Evolutionary conservation across 2,797 vertebrate genomes (phyloP), one percentile per base, ranked within the genome.

Genomic region (Buphagus erythrorhynchus): DNA sequence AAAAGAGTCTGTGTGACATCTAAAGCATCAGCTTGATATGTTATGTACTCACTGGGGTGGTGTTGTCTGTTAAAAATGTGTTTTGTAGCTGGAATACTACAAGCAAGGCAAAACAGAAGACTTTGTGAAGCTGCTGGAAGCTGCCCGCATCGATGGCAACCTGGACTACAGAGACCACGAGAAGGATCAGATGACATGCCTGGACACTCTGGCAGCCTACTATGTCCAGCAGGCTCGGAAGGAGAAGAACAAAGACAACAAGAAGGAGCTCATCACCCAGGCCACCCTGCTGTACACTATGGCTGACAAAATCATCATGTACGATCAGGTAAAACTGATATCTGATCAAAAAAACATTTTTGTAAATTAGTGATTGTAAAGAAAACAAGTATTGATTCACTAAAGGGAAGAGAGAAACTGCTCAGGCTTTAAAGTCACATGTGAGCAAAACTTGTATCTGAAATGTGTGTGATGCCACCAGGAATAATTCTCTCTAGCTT

Each of bases 301-400:
- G 99, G 99, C 99, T 55, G 99, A 99, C 97, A 99, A 99, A 98
- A 99, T 99, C 97, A 99, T 99, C 97, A 99, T 99, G 99, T 99
- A 99, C 13, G 99, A 99, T 97, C 99, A 99, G 99, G 99, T 99
- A 98, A 98, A 97, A 33, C 33, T 3, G 10, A 43, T 35, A n/a
- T 9, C 24, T 77, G 14, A n/a, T 48, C 28, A 5, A 61, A 94
- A 55, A 26, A 35, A 2, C 0, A 0, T 24, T 21, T 28, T 38
- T 46, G 7, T 59, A 9, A 51, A 14, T 40, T 69, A 22, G 15
- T 24, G 7, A 5, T 57, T 59, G 10, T 67, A 33, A 74, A 80
- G 67, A 59, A 63, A 74, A 16, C 16, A 46, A 26, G 26, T 71
- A 5, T 36, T 49, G 16, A 22, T 83, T 86, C 33, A 9, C 21